Conservation (phyloP, 2,888 invertebrate species). For the Smittia aterrima region DNA sequence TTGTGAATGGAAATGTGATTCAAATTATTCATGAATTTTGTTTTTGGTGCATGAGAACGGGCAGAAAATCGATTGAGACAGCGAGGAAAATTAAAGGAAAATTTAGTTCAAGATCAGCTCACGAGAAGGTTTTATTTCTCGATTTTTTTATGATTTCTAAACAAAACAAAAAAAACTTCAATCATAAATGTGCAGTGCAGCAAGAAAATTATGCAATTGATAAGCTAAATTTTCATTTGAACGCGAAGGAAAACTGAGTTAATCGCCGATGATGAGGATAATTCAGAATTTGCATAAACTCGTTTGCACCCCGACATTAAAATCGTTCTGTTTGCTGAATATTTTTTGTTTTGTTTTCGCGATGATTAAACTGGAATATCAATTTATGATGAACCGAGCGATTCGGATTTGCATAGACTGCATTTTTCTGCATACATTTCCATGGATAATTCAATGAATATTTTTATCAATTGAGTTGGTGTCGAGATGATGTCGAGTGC, state of each 20-base stretch:
- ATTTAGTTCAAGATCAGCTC: conserved; percentile 38
- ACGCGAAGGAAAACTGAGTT: neutral
- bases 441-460: neutral
- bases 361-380: neutral
- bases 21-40: neutral
- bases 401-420: neutral
- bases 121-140: conserved; percentile 8
- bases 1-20: neutral
- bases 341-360: neutral
- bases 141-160: neutral
- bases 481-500: no score
- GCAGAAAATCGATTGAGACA: conserved; percentile 30
- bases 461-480: neutral
- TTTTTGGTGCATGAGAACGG: neutral
- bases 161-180: neutral
- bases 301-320: neutral
- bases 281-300: conserved; percentile 12
- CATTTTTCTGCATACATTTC: conserved; percentile 33
- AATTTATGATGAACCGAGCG: conserved; percentile 17
- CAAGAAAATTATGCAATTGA: conserved; percentile 11
- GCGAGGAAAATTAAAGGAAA: conserved; percentile 10
- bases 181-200: neutral
- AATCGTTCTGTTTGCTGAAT: neutral
- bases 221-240: neutral
- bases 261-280: conserved; percentile 4